Evolutionary conservation across 92 coral and sea anemone genomes (phyloP).

Genomic region (Plumapathes pennacea): DNA sequence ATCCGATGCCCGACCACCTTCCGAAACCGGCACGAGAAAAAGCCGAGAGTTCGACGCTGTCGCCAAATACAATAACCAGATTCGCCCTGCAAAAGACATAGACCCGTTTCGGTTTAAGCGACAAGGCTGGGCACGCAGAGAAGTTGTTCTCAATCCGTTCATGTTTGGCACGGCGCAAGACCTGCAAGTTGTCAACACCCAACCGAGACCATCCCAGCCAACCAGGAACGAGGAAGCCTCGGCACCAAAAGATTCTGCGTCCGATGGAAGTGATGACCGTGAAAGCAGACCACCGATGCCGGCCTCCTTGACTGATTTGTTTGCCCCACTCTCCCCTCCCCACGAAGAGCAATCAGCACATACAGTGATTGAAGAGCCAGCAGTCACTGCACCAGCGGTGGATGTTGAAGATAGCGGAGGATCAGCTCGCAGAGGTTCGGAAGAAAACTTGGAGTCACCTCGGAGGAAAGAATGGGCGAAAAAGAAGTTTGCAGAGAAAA

Average conservation of each 20-base stretch:
- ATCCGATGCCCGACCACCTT: too few species aligned
- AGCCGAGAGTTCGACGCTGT: constrained; percentile 53
- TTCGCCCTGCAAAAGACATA: constrained; percentile 51
- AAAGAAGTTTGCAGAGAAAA: constrained; percentile 16
- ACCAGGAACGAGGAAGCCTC: not conserved
- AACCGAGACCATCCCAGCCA: not conserved
- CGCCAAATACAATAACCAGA: constrained; percentile 31
- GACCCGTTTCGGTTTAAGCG: constrained; percentile 53
- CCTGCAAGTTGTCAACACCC: not conserved
- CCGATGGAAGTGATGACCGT: too few species aligned
- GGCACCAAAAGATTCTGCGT: too few species aligned
- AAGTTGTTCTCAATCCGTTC: constrained; percentile 54
- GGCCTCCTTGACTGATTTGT: constrained; percentile 1
- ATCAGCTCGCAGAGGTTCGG: not conserved
- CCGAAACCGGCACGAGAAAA: constrained; percentile 44
- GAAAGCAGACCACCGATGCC: constrained; percentile 2
- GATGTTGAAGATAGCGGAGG: not conserved
- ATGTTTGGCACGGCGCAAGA: constrained; percentile 25
- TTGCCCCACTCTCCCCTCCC: too few species aligned
- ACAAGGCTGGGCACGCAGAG: constrained; percentile 60
- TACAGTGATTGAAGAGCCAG: too few species aligned
- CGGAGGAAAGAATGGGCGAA: constrained; percentile 29
- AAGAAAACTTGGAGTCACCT: constrained; percentile 1
- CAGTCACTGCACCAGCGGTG: too few species aligned
- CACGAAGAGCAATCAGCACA: too few species aligned